These are phyloP conservation scores for Phymatocera aterrima DNA, from an alignment of 2,888 invertebrate species.

Conservation along the genomic window DNA sequence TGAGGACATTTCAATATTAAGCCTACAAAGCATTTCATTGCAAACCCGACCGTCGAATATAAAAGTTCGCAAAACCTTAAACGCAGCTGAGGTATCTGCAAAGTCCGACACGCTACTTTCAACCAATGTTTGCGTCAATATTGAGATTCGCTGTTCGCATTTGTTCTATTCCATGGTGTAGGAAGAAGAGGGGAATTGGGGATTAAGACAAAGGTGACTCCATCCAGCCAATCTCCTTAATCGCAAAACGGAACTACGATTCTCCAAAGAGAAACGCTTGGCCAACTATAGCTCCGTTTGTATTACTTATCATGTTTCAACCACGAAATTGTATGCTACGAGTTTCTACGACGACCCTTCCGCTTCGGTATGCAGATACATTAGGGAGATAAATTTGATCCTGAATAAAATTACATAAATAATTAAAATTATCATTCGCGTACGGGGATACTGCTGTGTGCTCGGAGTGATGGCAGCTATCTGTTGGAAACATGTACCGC, in stretches of 20 bases:
- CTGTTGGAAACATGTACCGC: background rate
- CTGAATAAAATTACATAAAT: constrained; percentile 15
- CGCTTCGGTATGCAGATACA: constrained; percentile 10
- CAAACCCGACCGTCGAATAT: no score
- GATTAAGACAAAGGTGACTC: background rate
- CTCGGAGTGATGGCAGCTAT: background rate
- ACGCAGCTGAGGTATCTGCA: no score
- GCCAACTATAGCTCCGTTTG: background rate
- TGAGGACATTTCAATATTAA: no score
- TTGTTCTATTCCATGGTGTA: background rate
- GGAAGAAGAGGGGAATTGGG: background rate
- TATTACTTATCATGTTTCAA: background rate
- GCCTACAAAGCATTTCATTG: no score
- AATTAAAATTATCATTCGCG: constrained; percentile 6
- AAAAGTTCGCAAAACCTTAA: no score
- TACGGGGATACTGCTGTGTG: constrained; percentile 6
- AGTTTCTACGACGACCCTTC: constrained; percentile 8
- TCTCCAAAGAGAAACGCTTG: background rate
- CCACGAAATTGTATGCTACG: background rate
- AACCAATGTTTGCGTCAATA: no score
- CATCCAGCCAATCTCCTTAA: background rate
- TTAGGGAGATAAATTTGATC: constrained; percentile 15
- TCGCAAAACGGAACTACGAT: background rate
- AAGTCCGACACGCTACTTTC: no score
- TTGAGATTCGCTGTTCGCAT: background rate